Percentiles rank a stretch among this genome's conserved stretches.
Conservation (phyloP, 2,797 vertebrate genomes). For the Rhinophrynus dorsalis region DNA sequence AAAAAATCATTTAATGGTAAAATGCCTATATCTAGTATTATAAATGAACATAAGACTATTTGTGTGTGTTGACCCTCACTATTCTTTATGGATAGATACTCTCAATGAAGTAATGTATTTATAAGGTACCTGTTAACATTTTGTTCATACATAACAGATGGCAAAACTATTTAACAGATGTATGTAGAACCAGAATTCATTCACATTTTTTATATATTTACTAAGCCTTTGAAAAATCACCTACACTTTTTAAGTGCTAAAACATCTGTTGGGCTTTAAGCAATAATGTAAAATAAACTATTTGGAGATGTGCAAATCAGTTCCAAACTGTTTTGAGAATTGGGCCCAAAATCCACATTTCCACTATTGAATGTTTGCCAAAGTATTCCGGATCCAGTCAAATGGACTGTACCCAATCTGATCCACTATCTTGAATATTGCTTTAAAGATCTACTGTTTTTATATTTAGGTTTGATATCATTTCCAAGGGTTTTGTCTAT, state of each 20-base stretch:
- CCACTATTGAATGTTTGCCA: not conserved
- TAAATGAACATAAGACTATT: slow-evolving; percentile 24
- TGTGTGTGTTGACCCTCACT: slow-evolving; percentile 6
- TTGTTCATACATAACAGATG: slow-evolving; percentile 44
- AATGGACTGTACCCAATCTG: no score
- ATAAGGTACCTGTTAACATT: slow-evolving; percentile 49
- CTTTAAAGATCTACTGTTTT: no score
- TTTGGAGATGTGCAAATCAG: slow-evolving; percentile 7
- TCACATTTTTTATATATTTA: slow-evolving; percentile 41
- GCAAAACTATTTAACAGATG: slow-evolving; percentile 49
- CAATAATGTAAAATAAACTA: slow-evolving; percentile 46
- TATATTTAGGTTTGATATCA: slow-evolving; percentile 2
- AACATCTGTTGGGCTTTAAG: slow-evolving; percentile 42
- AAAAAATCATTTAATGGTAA: not conserved
- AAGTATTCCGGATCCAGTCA: not conserved
- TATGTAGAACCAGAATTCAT: slow-evolving; percentile 35
- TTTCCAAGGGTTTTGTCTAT: no score
- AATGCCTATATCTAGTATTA: slow-evolving; percentile 2
- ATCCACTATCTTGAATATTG: no score
- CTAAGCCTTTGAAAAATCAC: slow-evolving; percentile 51
- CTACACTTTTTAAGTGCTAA: slow-evolving; percentile 48
- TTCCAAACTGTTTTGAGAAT: not conserved
- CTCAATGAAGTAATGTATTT: slow-evolving; percentile 46
- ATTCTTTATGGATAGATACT: slow-evolving; percentile 31
- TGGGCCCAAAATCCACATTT: not conserved